These are phyloP conservation scores for Agapostemon virescens DNA, from an alignment of 2,888 invertebrate species.

Conservation along the genomic window DNA sequence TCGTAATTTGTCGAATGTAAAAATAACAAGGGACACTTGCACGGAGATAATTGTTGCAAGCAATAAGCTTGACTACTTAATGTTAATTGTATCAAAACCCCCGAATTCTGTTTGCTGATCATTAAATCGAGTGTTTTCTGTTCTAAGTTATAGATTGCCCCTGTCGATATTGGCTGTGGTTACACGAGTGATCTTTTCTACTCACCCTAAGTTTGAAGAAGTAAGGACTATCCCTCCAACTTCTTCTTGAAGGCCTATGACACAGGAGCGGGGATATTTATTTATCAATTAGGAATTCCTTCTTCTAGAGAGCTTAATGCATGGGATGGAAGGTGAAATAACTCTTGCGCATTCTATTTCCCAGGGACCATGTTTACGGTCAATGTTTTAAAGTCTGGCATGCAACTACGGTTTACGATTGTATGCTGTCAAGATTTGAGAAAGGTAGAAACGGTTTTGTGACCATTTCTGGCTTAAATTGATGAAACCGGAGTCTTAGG, in stretches of 20 bases:
- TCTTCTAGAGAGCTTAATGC: slow-evolving; percentile 7
- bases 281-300: background rate
- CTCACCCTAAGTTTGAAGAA: background rate
- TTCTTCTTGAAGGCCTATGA: slow-evolving; percentile 9
- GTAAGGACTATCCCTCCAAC: slow-evolving; percentile 10
- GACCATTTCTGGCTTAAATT: background rate
- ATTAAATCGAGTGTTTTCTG: background rate
- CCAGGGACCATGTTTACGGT: background rate
- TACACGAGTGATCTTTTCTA: slow-evolving; percentile 1
- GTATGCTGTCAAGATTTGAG: background rate
- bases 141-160: background rate
- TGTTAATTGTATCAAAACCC: background rate
- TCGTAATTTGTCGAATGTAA: background rate
- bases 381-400: background rate
- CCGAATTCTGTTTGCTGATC: background rate
- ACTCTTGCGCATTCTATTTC: background rate
- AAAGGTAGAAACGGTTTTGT: background rate
- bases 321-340: background rate
- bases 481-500: background rate
- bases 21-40: background rate
- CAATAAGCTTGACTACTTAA: background rate
- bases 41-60: background rate
- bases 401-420: background rate
- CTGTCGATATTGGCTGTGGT: background rate
- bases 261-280: slow-evolving; percentile 13